Evolutionary conservation across 2,113 vertebrate genomes (phyloP).

Genomic region (Hyaena hyaena): DNA sequence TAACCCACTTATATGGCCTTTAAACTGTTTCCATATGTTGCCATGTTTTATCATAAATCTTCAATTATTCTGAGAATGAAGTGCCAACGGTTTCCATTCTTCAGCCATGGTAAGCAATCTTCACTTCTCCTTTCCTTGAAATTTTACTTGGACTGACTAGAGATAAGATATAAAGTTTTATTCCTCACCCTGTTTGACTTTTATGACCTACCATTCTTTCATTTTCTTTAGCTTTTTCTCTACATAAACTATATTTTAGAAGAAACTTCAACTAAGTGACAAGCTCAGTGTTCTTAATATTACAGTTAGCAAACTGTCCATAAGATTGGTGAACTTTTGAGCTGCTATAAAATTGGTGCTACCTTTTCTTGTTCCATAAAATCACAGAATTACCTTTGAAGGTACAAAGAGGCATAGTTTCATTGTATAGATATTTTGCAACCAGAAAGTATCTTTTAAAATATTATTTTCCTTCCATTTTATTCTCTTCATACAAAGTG

Average conservation of each 20-base stretch:
- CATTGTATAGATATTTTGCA: not conserved
- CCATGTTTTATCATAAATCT: not conserved
- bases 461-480: not conserved
- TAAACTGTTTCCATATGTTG: not conserved
- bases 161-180: conserved; percentile 71
- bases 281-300: conserved; percentile 51
- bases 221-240: conserved; percentile 65
- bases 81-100: not conserved
- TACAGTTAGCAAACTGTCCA: conserved; percentile 52
- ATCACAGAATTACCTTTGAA: conserved; percentile 6
- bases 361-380: conserved; percentile 38
- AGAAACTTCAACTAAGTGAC: conserved; percentile 56
- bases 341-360: conserved; percentile 37
- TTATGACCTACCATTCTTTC: conserved; percentile 69
- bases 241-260: conserved; percentile 63
- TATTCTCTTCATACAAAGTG: not conserved
- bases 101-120: not conserved
- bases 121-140: conserved; percentile 1
- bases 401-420: not conserved
- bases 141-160: conserved; percentile 32
- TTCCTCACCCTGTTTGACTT: conserved; percentile 63
- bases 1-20: not conserved
- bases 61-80: not conserved
- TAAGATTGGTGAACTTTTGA: conserved; percentile 64
- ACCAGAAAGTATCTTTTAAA: not conserved